A percentile compares a stretch with the other conserved stretches of the same genome.
These are phyloP conservation scores for Artibeus lituratus DNA, from an alignment of 2,797 vertebrate species.

Conservation along the genomic window DNA sequence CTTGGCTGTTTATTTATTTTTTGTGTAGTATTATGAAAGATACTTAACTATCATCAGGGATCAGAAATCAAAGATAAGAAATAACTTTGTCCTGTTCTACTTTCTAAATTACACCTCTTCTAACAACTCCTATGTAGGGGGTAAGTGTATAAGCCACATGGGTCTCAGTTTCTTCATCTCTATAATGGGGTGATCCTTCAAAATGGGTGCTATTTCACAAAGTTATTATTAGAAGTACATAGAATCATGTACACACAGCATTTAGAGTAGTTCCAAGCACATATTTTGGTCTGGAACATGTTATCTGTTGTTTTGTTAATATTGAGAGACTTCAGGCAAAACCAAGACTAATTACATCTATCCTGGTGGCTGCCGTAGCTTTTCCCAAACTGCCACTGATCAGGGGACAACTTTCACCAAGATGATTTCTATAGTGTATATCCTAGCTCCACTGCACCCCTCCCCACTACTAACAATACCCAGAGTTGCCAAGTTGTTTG, in stretches of 20 bases:
- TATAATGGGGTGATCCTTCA: neutral
- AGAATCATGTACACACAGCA: neutral
- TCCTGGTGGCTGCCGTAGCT: neutral
- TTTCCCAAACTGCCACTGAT: neutral
- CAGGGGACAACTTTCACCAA: neutral
- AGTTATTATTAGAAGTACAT: neutral
- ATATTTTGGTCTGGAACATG: neutral
- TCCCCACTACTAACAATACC: fast-evolving
- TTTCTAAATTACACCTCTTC: neutral
- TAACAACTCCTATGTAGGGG: neutral
- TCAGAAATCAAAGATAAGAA: neutral
- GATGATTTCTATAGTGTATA: neutral
- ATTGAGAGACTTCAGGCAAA: neutral
- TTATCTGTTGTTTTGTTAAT: neutral
- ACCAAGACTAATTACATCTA: neutral
- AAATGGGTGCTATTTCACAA: neutral
- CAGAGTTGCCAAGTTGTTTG: neutral
- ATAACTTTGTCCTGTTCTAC: neutral
- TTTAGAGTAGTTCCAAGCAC: neutral
- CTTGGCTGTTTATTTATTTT: neutral
- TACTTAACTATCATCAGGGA: neutral
- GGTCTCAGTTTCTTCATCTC: neutral
- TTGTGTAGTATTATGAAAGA: neutral
- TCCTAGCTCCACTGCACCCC: neutral
- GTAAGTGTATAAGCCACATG: neutral